A percentile compares a stretch with the other conserved stretches of the same genome.
These are phyloP conservation scores for Acanthisitta chloris DNA, from an alignment of 2,113 vertebrate genomes.

Conservation along the genomic window DNA sequence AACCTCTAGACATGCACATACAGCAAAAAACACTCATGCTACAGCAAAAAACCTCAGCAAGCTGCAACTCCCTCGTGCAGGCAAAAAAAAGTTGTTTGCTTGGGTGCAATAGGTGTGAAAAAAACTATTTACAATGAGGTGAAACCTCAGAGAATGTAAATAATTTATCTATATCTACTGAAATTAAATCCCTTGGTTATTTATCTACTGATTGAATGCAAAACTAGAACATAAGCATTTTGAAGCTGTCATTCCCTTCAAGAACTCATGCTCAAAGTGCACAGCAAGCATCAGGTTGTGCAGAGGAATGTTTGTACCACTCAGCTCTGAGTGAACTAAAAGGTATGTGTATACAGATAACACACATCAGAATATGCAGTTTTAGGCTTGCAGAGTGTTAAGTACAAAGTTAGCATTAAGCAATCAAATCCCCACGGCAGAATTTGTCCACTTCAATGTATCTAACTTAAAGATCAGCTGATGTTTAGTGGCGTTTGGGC, in stretches of 20 bases:
- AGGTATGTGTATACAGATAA: accelerated
- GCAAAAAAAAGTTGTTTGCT: not conserved
- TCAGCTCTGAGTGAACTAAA: not conserved
- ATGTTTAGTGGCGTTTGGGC: not conserved
- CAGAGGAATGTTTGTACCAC: not conserved
- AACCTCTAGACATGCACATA: not conserved
- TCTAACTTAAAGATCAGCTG: not conserved
- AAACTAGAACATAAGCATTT: not conserved
- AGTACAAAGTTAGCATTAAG: not conserved
- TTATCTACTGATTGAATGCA: accelerated
- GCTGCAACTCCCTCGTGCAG: not conserved
- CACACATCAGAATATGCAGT: accelerated
- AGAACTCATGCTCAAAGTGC: not conserved
- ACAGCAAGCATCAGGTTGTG: not conserved
- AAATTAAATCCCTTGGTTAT: no score
- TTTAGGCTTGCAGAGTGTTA: not conserved
- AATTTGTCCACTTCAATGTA: not conserved
- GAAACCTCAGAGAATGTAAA: not conserved
- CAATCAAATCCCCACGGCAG: accelerated
- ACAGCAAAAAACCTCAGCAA: not conserved
- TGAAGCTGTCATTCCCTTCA: not conserved
- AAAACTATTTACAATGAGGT: not conserved
- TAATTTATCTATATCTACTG: no score
- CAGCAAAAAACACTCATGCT: not conserved
- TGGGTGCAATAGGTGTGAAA: accelerated